Evolutionary conservation across 2,113 vertebrate species (phyloP).

Genomic region (Solea solea): DNA sequence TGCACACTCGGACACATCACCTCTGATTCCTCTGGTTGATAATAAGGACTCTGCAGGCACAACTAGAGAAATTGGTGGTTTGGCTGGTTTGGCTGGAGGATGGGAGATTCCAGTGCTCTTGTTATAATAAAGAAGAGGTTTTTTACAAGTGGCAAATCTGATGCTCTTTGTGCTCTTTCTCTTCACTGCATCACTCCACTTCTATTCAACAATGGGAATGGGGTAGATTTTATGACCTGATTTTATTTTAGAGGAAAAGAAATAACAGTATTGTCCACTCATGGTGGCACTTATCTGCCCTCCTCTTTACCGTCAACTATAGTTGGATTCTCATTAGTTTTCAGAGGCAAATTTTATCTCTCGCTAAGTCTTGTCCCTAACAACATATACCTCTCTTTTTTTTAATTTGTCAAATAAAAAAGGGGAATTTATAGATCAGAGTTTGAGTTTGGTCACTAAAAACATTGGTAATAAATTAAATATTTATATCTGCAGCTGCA

Average conservation of each 20-base stretch:
- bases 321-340: conserved; percentile 19
- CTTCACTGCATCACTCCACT: conserved; percentile 23
- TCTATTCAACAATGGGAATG: conserved; percentile 16
- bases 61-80: conserved; percentile 39
- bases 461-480: not conserved
- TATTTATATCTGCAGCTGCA: conserved; percentile 24
- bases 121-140: conserved; percentile 38
- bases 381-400: conserved; percentile 8
- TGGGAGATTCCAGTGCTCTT: conserved; percentile 12
- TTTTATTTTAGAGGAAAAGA: conserved; percentile 21
- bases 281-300: not conserved
- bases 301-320: not conserved
- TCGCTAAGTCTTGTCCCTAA: conserved; percentile 8
- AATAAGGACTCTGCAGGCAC: conserved; percentile 60
- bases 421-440: not conserved
- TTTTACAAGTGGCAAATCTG: conserved; percentile 41
- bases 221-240: conserved; percentile 5
- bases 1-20: conserved; percentile 27
- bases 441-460: not conserved
- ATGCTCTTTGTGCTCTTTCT: conserved; percentile 21
- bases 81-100: conserved; percentile 12
- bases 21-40: conserved; percentile 54
- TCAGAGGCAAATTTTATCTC: conserved; percentile 11
- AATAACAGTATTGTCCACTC: conserved; percentile 14
- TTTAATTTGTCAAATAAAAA: not conserved